phyloP scores from a whole-genome alignment of 2,888 invertebrate species.

The Melipona bicolor region DNA sequence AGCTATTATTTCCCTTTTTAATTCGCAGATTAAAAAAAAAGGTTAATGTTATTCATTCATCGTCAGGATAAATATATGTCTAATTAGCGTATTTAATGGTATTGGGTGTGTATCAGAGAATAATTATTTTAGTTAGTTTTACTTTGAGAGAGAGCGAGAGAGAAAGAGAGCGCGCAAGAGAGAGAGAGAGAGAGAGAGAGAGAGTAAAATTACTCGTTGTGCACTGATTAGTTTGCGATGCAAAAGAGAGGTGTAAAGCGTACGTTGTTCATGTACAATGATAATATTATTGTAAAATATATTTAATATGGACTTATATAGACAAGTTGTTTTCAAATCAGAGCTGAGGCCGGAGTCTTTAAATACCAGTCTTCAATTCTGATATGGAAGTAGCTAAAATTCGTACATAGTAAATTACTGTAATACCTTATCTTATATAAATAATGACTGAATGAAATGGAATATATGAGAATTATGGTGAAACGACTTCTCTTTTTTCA shows the following conservation, averaged over 20 bases:
- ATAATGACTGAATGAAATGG: slow-evolving; percentile 79
- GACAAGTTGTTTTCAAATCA: slow-evolving; percentile 79
- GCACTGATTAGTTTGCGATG: slow-evolving; percentile 77
- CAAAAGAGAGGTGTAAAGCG: slow-evolving; percentile 78
- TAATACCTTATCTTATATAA: slow-evolving; percentile 79
- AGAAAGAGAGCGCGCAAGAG: neutral
- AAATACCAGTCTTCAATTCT: slow-evolving; percentile 65
- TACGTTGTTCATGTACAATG: slow-evolving; percentile 83
- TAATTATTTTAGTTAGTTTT: slow-evolving; percentile 39
- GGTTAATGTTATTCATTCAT: slow-evolving; percentile 23
- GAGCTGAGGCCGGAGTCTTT: slow-evolving; percentile 70
- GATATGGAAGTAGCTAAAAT: slow-evolving; percentile 76
- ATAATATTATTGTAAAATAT: slow-evolving; percentile 84
- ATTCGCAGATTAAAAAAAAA: slow-evolving; percentile 15
- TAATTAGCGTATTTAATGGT: slow-evolving; percentile 19
- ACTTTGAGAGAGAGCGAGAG: slow-evolving; percentile 21
- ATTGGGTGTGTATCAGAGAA: slow-evolving; percentile 16
- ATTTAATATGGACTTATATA: slow-evolving; percentile 82
- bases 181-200: too few relatives aligned
- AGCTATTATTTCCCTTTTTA: slow-evolving; percentile 42
- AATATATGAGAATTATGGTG: slow-evolving; percentile 78
- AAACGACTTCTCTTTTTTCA: slow-evolving; percentile 73
- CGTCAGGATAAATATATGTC: slow-evolving; percentile 3
- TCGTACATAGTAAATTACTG: slow-evolving; percentile 79
- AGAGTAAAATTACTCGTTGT: slow-evolving; percentile 45